Evolutionary conservation across 2,797 vertebrate species (phyloP).

Genomic region (Mycteria americana): DNA sequence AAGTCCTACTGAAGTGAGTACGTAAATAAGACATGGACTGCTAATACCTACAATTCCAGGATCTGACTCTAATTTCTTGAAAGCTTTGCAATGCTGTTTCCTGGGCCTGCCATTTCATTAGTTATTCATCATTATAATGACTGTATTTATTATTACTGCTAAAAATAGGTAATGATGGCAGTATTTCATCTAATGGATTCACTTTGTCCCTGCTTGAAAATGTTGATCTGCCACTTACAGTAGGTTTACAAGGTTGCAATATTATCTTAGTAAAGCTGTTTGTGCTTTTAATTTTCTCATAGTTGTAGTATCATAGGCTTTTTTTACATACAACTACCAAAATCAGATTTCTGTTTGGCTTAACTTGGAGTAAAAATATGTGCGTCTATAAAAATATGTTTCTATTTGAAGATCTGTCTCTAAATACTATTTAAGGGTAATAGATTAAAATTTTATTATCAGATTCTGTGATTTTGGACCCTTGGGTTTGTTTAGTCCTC

Average conservation of each 20-base stretch:
- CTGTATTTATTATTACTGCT: constrained; percentile 57
- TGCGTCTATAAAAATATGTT: too few relatives aligned
- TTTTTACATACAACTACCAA: not conserved
- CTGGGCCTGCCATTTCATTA: constrained; percentile 56
- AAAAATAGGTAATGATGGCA: constrained; percentile 37
- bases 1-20: not conserved
- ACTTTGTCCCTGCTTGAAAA: constrained; percentile 21
- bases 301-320: not conserved
- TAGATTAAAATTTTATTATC: not conserved
- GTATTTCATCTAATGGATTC: constrained; percentile 42
- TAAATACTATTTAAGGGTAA: not conserved
- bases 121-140: constrained; percentile 64
- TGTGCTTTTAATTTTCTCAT: not conserved
- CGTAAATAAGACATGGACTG: not conserved
- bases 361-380: not conserved
- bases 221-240: constrained; percentile 2
- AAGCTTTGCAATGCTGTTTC: constrained; percentile 45
- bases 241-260: not conserved
- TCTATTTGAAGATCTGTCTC: not conserved
- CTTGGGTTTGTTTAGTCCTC: not conserved
- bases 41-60: constrained; percentile 11
- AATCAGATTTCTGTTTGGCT: not conserved
- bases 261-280: not conserved
- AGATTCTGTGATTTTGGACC: not conserved
- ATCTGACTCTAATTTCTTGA: constrained; percentile 53